Evolutionary conservation across 2,113 vertebrate species (phyloP), one percentile per base, ranked within the genome.

Genomic region (Camelus dromedarius): DNA sequence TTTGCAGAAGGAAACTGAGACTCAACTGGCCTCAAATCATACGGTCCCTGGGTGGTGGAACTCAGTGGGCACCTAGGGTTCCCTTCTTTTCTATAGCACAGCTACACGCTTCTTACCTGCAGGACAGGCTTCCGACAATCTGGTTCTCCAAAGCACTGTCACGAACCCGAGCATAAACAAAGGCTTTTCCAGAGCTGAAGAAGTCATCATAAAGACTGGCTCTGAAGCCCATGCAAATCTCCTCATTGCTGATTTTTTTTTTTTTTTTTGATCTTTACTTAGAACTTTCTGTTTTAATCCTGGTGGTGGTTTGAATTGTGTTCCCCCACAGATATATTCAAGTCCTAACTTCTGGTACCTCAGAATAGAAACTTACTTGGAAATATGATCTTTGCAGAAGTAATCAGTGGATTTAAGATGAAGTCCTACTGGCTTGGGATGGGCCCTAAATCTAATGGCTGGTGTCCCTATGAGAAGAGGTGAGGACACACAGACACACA

Each of bases 111-210:
- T 64, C 48, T 13, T 6, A 9, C 4, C 46, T 26, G 10, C 12
- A 8, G 30, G 77, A 15, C 12, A 7, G 73, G 5, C 52, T 30
- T 67, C 32, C 1, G 62, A 22, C 38, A 18, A 3, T 18, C 38
- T 56, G 1, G 26, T 13, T 60, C 62, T 75, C 32, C 58, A 20
- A 6, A 35, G 28, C 42, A 9, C 3, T 19, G 19, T 52, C 32
- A 2, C 0, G 14, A 20, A 1, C 7, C 10, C n/a, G 3, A 24
- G 64, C 18, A 8, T 1, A 28, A 18, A 6, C 24, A 20, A 5
- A 22, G 54, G 2, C 1, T 67, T 46, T 62, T n/a, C 46, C 50
- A 20, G 67, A 28, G 87, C 42, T 38, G 42, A 14, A 22, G 35
- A 38, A 8, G 48, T 3, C 7, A 35, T 4, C 9, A 0, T 8